Evolutionary conservation across 2,888 invertebrate species (phyloP).

Genomic region (Mesodorylaimus sp.): DNA sequence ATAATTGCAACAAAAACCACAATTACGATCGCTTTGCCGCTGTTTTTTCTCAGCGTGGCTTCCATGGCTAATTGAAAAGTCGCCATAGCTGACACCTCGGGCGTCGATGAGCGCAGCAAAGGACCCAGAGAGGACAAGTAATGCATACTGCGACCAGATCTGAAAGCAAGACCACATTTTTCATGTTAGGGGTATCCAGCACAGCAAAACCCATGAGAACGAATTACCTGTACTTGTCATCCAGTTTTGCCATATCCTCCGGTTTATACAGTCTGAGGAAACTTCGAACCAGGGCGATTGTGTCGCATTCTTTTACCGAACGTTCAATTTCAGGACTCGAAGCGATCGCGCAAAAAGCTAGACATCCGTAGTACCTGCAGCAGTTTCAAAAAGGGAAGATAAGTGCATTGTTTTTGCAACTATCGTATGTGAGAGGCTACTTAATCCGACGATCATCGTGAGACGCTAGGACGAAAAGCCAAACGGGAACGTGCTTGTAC

Average conservation of each 20-base stretch:
- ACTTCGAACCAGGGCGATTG: neutral
- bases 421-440: no score
- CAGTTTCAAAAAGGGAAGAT: no score
- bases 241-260: neutral
- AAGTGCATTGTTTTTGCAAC: no score
- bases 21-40: neutral
- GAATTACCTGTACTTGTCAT: neutral
- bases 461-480: neutral
- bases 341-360: neutral
- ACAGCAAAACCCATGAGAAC: no score
- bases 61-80: neutral
- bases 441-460: neutral
- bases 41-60: neutral
- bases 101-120: neutral
- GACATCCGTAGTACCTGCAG: slow-evolving; percentile 1
- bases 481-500: neutral
- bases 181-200: no score
- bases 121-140: neutral
- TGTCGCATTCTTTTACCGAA: neutral
- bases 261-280: neutral
- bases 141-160: neutral
- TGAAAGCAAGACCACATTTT: neutral
- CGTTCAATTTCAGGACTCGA: neutral
- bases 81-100: neutral
- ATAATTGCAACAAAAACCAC: no score